Base-by-base conservation (phyloP, 2,888 invertebrate genomes). In the Myopa tessellatipennis region DNA sequence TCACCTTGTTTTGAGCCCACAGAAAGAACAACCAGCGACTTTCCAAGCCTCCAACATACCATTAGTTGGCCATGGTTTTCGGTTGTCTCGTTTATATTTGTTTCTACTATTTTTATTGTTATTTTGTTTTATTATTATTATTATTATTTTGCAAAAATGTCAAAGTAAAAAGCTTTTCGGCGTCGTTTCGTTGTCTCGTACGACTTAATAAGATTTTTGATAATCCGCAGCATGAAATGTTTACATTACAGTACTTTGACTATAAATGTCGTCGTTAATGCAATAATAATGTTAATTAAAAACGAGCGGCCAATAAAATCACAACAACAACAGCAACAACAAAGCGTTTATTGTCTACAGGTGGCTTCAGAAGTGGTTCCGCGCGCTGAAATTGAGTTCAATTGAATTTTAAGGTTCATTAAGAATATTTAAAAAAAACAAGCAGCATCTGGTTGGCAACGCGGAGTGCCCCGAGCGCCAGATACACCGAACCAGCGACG, bases 271-370 rank as follows among this genome's bases (percentile, higher is more conserved):
- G 67, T 71, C 74, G 74, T 71, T 77, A 77, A 77, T 77, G 77
- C 77, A 77, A 77, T 77, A 77, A 77, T 77, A 72, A 77, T 77
- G 77, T 77, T 77, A 65, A 77, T 77, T 77, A 77, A 72, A 52
- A 74, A 52, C 63, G 74, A 74, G 52, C 74, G 38, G 26, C 38
- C 55, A 67, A 74, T 61, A 74, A 67, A 74, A 52, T 68, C 67
- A n/a, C 60, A 38, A 16, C 68, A 63, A 18, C 63, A 36, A 18
- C 69, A 45, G 26, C 52, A 50, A 52, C 60, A 26, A 34, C 63
- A 36, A 14, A 38, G 34, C 65, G 65, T 12, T 34, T n/a, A 6
- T 55, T 55, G 45, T 16, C 55, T 36, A 55, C 60, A 60, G 63
- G 63, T 74, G 52, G 63, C 18, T 52, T 6, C 18, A 10, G n/a